Conservation (phyloP, 2,888 invertebrate species). For the Elmis aenea region DNA sequence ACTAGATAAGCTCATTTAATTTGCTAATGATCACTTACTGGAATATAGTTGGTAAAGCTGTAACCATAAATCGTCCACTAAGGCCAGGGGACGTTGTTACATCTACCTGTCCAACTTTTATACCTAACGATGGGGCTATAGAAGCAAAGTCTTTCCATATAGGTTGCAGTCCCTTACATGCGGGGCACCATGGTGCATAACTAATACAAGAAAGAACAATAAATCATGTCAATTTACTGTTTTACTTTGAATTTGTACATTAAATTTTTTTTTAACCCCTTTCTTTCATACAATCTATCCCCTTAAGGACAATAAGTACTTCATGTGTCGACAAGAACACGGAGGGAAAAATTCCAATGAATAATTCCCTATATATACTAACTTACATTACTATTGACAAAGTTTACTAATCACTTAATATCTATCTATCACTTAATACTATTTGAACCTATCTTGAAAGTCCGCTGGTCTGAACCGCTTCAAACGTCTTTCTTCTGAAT, state of each 20-base stretch:
- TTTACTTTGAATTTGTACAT: too few species aligned
- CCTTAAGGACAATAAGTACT: too few species aligned
- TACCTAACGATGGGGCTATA: constrained; percentile 65
- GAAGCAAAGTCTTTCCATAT: constrained; percentile 84
- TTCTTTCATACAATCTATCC: too few species aligned
- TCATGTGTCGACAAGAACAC: too few species aligned
- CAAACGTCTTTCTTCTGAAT: too few species aligned
- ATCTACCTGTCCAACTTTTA: constrained; percentile 88
- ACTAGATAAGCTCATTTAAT: constrained; percentile 2
- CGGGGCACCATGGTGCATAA: constrained; percentile 99
- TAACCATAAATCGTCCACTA: constrained; percentile 95
- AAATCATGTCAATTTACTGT: not conserved
- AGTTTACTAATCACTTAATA: too few species aligned
- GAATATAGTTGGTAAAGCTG: constrained; percentile 94
- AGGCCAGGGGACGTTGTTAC: constrained; percentile 92
- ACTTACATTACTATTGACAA: too few species aligned
- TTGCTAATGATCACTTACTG: constrained; percentile 73
- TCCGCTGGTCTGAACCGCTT: too few species aligned
- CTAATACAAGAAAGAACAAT: constrained; percentile 54
- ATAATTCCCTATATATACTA: too few species aligned
- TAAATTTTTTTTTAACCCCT: not conserved
- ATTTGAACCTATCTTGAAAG: too few species aligned
- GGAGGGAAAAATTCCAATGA: too few species aligned
- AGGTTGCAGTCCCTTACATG: constrained; percentile 83
- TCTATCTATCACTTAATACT: too few species aligned